Conservation (phyloP, 2,888 invertebrate species). For the Sarcophaga rosellei region DNA sequence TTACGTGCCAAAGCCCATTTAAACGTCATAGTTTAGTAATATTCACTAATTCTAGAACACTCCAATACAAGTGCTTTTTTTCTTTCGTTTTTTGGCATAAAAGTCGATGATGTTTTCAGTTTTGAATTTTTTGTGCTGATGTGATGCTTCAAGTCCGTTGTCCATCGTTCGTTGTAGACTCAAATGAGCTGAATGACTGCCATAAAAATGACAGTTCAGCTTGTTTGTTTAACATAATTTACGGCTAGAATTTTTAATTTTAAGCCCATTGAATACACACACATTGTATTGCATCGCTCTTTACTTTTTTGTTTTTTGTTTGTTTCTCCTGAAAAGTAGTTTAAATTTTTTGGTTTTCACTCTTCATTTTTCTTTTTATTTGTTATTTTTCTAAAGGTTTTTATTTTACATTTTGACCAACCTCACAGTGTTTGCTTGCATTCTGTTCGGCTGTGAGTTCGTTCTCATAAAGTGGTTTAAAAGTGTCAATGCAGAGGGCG, state of each 20-base stretch:
- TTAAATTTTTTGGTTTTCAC: conserved; percentile 25
- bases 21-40: background rate
- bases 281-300: background rate
- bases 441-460: background rate
- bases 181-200: conserved; percentile 56
- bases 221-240: conserved; percentile 65
- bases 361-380: conserved; percentile 31
- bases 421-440: background rate
- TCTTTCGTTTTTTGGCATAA: background rate
- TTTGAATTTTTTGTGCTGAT: background rate
- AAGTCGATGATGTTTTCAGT: background rate
- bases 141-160: background rate
- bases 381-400: background rate
- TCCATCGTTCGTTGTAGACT: background rate
- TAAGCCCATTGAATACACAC: conserved; percentile 48
- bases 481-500: background rate
- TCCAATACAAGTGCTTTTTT: background rate
- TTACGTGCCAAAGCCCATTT: background rate
- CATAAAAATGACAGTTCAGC: conserved; percentile 64
- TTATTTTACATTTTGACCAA: background rate
- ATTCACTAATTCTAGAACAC: background rate
- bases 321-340: background rate
- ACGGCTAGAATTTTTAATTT: conserved; percentile 56
- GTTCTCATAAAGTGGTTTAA: conserved; percentile 3
- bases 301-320: background rate